Evolutionary conservation across 1,140 invertebrate genomes (phyloP).

Genomic region (Drosophila varians): DNA sequence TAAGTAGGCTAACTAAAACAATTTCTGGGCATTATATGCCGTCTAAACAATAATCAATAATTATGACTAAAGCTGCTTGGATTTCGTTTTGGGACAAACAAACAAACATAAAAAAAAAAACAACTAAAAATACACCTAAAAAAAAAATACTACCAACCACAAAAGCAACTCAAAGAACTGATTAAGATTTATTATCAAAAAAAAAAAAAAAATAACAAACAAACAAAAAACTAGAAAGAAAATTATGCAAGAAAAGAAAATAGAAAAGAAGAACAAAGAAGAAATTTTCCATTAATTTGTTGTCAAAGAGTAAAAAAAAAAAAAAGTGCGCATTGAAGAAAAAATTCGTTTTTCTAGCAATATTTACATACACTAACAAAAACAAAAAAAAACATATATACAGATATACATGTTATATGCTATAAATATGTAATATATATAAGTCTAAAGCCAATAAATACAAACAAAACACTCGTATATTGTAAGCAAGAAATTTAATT

Average conservation of each 20-base stretch:
- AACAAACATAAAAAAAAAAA: slow-evolving; percentile 18
- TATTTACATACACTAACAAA: slow-evolving; percentile 22
- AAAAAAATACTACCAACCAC: slow-evolving; percentile 18
- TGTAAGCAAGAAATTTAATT: slow-evolving; percentile 72
- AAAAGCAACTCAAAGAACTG: slow-evolving; percentile 69
- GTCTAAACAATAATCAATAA: slow-evolving; percentile 39
- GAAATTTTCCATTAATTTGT: slow-evolving; percentile 12
- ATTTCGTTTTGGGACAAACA: slow-evolving; percentile 30
- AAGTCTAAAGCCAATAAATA: slow-evolving; percentile 29
- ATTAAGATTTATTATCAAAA: slow-evolving; percentile 61
- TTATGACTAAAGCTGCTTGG: slow-evolving; percentile 36
- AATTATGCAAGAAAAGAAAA: neutral
- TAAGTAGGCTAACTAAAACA: slow-evolving; percentile 73
- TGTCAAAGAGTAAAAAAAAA: neutral
- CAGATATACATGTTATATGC: slow-evolving; percentile 26
- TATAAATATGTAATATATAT: slow-evolving; percentile 26
- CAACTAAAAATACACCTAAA: no score
- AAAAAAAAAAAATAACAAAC: slow-evolving; percentile 3
- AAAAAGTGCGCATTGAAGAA: slow-evolving; percentile 19
- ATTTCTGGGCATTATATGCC: slow-evolving; percentile 73
- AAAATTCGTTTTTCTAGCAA: slow-evolving; percentile 41
- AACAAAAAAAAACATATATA: neutral
- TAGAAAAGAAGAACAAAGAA: neutral
- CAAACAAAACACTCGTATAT: slow-evolving; percentile 22
- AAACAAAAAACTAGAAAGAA: slow-evolving; percentile 13